Evolutionary conservation across 2,888 invertebrate species (phyloP).

Genomic region (Cheilosia urbana): DNA sequence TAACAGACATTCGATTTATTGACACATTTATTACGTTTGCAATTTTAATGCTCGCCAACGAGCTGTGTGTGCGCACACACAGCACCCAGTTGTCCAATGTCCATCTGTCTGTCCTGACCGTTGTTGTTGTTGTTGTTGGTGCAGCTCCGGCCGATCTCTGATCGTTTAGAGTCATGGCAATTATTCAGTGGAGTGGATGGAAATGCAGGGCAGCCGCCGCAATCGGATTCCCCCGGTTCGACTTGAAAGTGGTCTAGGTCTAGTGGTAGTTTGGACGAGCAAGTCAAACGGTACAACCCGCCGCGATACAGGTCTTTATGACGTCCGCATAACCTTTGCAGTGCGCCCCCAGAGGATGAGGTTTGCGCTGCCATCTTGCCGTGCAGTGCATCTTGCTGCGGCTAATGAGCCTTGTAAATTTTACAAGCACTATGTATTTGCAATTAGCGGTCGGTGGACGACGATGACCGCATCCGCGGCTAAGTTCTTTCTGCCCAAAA

Average conservation of each 20-base stretch:
- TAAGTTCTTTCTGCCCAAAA: neutral
- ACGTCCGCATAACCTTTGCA: constrained; percentile 64
- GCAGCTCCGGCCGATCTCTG: constrained; percentile 25
- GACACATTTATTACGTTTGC: constrained; percentile 73
- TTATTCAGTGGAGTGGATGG: constrained; percentile 67
- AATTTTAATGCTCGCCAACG: constrained; percentile 50
- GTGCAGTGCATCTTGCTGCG: constrained; percentile 56
- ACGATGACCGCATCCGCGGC: constrained; percentile 13
- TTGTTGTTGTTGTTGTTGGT: no score
- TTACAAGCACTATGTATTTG: constrained; percentile 72
- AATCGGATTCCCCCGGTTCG: constrained; percentile 14
- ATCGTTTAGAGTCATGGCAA: constrained; percentile 72
- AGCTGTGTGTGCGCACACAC: constrained; percentile 30
- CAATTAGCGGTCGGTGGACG: constrained; percentile 67
- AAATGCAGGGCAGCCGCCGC: constrained; percentile 14
- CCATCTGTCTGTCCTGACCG: constrained; percentile 48
- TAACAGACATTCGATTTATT: constrained; percentile 74
- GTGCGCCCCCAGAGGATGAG: constrained; percentile 38
- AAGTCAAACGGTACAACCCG: constrained; percentile 71
- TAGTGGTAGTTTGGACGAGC: constrained; percentile 42
- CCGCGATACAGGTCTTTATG: constrained; percentile 66
- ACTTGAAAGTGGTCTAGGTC: constrained; percentile 34
- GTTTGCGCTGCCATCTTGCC: constrained; percentile 49
- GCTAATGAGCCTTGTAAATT: constrained; percentile 75
- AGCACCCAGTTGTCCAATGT: constrained; percentile 60